phyloP scores from a whole-genome alignment of 2,888 invertebrate species.

The Camptogramma bilineatum region DNA sequence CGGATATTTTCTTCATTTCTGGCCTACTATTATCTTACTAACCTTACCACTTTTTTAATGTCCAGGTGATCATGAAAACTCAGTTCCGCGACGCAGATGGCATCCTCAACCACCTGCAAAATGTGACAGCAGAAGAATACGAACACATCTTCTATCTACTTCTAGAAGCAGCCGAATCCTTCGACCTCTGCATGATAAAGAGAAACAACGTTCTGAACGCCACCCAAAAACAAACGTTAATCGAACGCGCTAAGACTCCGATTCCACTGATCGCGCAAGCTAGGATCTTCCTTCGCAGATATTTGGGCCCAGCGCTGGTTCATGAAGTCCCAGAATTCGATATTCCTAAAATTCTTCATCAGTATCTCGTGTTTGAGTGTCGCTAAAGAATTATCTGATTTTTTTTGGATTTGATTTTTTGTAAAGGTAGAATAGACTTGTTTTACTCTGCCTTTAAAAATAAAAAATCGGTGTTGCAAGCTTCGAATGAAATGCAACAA shows the following conservation, averaged over 20 bases:
- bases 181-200: conserved; percentile 92
- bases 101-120: conserved; percentile 91
- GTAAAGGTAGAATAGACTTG: conserved; percentile 46
- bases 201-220: conserved; percentile 88
- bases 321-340: conserved; percentile 86
- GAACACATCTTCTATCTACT: conserved; percentile 87
- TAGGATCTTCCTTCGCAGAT: conserved; percentile 85
- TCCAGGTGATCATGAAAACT: conserved; percentile 91
- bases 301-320: conserved; percentile 85
- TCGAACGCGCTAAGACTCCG: conserved; percentile 88
- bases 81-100: conserved; percentile 94
- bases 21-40: too few species aligned
- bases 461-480: conserved; percentile 13
- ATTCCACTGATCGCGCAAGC: conserved; percentile 88
- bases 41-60: background rate
- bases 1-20: too few species aligned
- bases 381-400: conserved; percentile 61
- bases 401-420: conserved; percentile 43
- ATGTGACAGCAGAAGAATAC: conserved; percentile 79
- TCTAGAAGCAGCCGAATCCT: conserved; percentile 90
- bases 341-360: conserved; percentile 87
- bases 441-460: conserved; percentile 4
- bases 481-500: background rate
- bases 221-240: conserved; percentile 87
- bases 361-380: conserved; percentile 89